phyloP scores from a whole-genome alignment of 2,888 invertebrate species.

The Tetheella fluctuosa region DNA sequence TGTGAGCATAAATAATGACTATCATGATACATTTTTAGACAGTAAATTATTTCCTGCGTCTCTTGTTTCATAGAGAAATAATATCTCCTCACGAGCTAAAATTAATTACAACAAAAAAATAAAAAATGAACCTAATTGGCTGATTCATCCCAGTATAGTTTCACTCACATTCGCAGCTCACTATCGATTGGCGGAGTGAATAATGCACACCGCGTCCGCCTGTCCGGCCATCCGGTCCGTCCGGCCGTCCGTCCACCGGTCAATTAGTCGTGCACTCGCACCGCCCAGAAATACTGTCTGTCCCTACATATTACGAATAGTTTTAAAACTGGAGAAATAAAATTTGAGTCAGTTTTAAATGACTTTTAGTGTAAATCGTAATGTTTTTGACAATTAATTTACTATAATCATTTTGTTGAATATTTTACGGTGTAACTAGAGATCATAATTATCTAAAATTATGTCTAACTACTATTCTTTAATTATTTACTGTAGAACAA shows the following conservation, averaged over 20 bases:
- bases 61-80: no score
- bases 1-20: no score
- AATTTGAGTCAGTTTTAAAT: neutral
- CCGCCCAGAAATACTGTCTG: conserved; percentile 7
- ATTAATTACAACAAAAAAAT: neutral
- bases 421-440: no score
- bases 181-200: conserved; percentile 39
- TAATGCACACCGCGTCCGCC: conserved; percentile 38
- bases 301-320: conserved; percentile 2
- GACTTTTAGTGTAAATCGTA: neutral
- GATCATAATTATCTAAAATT: no score
- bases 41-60: no score
- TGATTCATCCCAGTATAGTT: neutral
- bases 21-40: no score
- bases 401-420: no score
- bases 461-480: no score
- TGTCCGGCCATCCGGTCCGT: conserved; percentile 7
- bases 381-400: no score
- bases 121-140: neutral
- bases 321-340: neutral
- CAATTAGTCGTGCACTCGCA: conserved; percentile 35
- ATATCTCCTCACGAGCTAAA: no score
- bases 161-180: neutral
- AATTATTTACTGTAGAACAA: no score
- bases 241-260: conserved; percentile 33